Base-by-base conservation (phyloP, 2,113 vertebrate genomes). In the Morone chrysops region DNA sequence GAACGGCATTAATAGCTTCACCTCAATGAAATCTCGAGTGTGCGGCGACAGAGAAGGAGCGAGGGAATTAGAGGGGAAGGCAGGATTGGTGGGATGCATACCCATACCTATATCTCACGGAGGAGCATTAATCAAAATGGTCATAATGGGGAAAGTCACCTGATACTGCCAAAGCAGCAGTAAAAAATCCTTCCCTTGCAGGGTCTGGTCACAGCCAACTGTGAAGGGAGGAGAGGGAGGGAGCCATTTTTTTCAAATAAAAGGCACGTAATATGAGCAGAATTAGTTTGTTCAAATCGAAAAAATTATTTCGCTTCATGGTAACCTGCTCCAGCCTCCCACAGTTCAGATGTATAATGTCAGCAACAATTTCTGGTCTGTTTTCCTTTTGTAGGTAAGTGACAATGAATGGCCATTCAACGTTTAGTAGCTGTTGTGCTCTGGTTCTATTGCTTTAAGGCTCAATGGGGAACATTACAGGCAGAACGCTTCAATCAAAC, bases 21-120 rank as follows among this genome's bases (percentile, higher is more conserved):
- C 85, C 89, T 92, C 88, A 90, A 83, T 92, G 87, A 91, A 92
- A 92, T 88, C 88, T 93, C 82, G 87, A 94, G 92, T 86, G 90
- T 82, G 87, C 36, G n/a, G 48, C 76, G 73, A 75, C 5, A 71
- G 73, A 41, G 38, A 40, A 75, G 87, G 65, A 70, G 68, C 57
- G 75, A 82, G 50, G 50, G 22, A 86, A 66, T 10, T 69, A 54
- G 71, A 69, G 76, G 45, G 40, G 56, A 40, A 54, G 69, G 70
- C 47, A 78, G 53, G 78, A 77, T 59, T 67, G 82, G 66, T 41
- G 77, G 69, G 70, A 59, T 25, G 76, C 79, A 79, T 74, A 78
- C 81, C 65, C 86, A 25, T 25, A 25, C 25, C 25, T 25, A 25
- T 25, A 25, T 76, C 56, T 89, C 83, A 82, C 66, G 70, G 53